Evolutionary conservation across 1,140 invertebrate genomes (phyloP), one percentile per base, ranked within the genome.

Genomic region (Meloidogyne hapla): DNA sequence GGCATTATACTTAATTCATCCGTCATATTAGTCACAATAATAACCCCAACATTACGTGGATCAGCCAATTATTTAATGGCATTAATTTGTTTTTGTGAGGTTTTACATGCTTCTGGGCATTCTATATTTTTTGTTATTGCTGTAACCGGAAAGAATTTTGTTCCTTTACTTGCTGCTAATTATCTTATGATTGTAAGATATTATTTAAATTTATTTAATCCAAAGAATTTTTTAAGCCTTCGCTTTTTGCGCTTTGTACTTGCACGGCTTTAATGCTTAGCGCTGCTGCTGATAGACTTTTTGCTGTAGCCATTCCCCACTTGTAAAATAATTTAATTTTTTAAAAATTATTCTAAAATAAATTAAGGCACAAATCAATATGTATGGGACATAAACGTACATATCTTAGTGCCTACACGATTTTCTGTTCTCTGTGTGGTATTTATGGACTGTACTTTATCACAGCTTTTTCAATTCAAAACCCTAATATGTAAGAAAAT

Each of bases 31-130:
- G 23, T 56, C 45, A 73, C 70, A 18, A 61, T 63, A 61, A 15
- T 21, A 62, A 40, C 48, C 23, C 33, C 18, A 64, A 18, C 70
- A 61, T 64, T 73, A 13, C 70, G 70, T 12, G 70, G 70, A 21
- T 28, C 70, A 10, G 70, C 70, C 48, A 73, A 73, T 38, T 73
- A 63, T 62, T 38, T 73, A 64, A 73, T 73, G 70, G 70, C 70
- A 13, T 56, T 61, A 38, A 26, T 73, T 56, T 73, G 70, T 63
- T 21, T 73, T 26, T 56, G 21, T 38, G 70, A 73, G n/a, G 13
- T 73, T n/a, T 23, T 73, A 61, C 70, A 73, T 38, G 56, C 61
- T 28, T 63, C 69, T 26, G 70, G 70, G 38, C 70, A 73, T 64
- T 63, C 48, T 10, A 23, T 73, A 40, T 73, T 73, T 64, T 45